Conservation (phyloP, 2,888 invertebrate species). For the Dioctria rufipes region DNA sequence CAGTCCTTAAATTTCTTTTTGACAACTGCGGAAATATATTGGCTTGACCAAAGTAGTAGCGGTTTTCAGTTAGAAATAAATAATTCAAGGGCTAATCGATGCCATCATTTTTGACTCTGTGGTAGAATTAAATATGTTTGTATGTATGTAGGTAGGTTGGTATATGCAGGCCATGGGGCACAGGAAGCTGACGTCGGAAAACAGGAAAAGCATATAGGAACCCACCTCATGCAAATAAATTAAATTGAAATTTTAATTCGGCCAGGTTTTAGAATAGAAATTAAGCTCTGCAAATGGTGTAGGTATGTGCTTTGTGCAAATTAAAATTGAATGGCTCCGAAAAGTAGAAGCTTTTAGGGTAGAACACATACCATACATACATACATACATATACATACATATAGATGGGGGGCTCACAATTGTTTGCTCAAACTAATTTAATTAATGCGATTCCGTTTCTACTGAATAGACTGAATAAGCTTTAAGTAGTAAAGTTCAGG, state of each 20-base stretch:
- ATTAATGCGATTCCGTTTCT: too few relatives aligned
- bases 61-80: slow-evolving; percentile 17
- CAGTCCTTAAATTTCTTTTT: slow-evolving; percentile 36
- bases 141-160: not conserved
- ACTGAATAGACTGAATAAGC: too few relatives aligned
- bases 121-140: not conserved
- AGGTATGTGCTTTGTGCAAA: too few relatives aligned
- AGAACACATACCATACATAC: too few relatives aligned
- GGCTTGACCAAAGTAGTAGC: slow-evolving; percentile 7
- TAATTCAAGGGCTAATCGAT: slow-evolving; percentile 24
- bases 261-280: slow-evolving; percentile 11
- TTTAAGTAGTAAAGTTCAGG: too few relatives aligned
- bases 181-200: slow-evolving; percentile 28
- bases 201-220: not conserved
- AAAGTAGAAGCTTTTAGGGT: too few relatives aligned
- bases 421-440: too few relatives aligned
- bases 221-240: slow-evolving; percentile 34
- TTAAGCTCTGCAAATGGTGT: not conserved
- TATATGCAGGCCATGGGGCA: not conserved
- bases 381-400: too few relatives aligned
- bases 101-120: slow-evolving; percentile 24
- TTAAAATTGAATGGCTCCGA: too few relatives aligned
- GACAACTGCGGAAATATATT: slow-evolving; percentile 36
- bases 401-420: too few relatives aligned
- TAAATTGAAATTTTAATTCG: slow-evolving; percentile 32